These are phyloP conservation scores for Reticulitermes speratus DNA, from an alignment of 1,140 invertebrate genomes.

Conservation along the genomic window DNA sequence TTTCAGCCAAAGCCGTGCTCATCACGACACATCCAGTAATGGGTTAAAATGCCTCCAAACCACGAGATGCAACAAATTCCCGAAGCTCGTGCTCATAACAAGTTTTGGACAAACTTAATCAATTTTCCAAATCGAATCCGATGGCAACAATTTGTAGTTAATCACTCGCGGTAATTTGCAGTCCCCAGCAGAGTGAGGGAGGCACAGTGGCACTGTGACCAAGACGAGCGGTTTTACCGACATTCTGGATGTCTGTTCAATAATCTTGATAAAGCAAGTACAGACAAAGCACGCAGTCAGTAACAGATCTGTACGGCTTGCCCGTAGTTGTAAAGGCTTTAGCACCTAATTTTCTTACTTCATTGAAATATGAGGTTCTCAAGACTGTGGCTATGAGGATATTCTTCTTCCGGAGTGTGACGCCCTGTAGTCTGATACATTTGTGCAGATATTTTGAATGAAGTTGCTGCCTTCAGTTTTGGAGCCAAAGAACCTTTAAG, in stretches of 20 bases:
- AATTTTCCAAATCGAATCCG: constrained; percentile 1
- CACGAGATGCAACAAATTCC: not conserved
- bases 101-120: not conserved
- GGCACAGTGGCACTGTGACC: not conserved
- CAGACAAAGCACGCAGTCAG: too few relatives aligned
- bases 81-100: not conserved
- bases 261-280: not conserved
- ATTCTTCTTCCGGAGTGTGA: too few relatives aligned
- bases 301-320: too few relatives aligned
- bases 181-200: not conserved
- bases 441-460: too few relatives aligned
- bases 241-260: not conserved
- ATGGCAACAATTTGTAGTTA: constrained; percentile 5
- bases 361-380: too few relatives aligned
- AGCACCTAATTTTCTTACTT: too few relatives aligned
- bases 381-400: too few relatives aligned
- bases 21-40: not conserved
- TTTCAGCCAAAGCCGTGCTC: too few relatives aligned
- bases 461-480: too few relatives aligned
- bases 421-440: too few relatives aligned
- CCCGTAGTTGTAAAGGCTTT: too few relatives aligned
- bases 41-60: not conserved
- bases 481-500: too few relatives aligned
- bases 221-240: not conserved
- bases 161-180: not conserved